Base-by-base conservation (phyloP, 2,797 vertebrate genomes). In the Pelodytes ibericus region DNA sequence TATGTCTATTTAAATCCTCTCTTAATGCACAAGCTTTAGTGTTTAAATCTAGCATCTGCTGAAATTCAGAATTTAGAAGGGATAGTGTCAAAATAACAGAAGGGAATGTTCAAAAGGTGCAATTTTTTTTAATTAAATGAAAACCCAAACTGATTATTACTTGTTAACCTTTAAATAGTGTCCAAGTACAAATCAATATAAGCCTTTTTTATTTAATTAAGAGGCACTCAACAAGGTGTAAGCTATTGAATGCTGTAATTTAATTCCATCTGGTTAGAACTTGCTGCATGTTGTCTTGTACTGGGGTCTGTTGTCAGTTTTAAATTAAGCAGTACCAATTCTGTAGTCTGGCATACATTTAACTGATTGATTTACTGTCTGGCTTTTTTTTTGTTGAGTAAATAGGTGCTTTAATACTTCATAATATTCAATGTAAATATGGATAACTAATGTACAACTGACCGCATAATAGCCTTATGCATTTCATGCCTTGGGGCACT, bases 291-390 rank as follows among this genome's bases (percentile, higher is more conserved):
- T 65, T 77, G 44, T 64, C 36, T 26, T 64, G 61, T 39, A 10
- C 25, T 26, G 27, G 47, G 36, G 47, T 11, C 29, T 72, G 69
- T 57, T 63, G 74, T 71, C 59, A 63, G 6, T 53, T 44, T 6
- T 75, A 29, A 26, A 56, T 61, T 69, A 27, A 22, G 20, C 27
- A 22, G 53, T 15, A 30, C 44, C 44, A 51, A 62, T 69, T 53
- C 29, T 61, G 22, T 56, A 39, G 47, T 3, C 44, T 62, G 10
- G 11, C 31, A 39, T 70, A 22, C 56, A 70, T 70, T 63, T 62
- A 70, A 47, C 41, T 29, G 51, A 77, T 77, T 67, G 39, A 77
- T 77, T 77, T 72, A 29, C 75, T 72, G 56, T 78, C 74, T 61
- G 20, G 29, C 24, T 26, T 76, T 70, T 70, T 39, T 20, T 1